A percentile compares a stretch with the other conserved stretches of the same genome.
Evolutionary conservation across 2,113 vertebrate species (phyloP).

Genomic region (Boulengerochromis microlepis): DNA sequence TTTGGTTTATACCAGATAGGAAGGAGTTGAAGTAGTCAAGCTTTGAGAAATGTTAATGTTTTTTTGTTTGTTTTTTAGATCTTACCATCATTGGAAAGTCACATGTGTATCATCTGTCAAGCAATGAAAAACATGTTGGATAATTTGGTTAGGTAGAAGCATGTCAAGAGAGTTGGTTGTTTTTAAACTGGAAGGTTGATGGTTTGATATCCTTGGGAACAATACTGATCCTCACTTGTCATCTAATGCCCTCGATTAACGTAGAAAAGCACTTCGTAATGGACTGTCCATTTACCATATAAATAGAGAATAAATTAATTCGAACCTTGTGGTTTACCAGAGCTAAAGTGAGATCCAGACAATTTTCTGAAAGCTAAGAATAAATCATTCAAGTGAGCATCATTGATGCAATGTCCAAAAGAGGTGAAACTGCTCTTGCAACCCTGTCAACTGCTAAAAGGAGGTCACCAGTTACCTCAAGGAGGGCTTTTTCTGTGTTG

Average conservation of each 20-base stretch:
- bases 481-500: neutral
- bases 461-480: neutral
- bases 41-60: neutral
- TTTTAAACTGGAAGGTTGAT: neutral
- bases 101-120: neutral
- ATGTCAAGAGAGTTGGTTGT: too few species aligned
- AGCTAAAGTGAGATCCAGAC: neutral
- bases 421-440: neutral
- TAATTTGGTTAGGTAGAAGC: neutral
- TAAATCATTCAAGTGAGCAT: neutral
- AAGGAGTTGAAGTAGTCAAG: neutral
- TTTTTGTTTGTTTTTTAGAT: neutral
- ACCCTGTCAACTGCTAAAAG: neutral
- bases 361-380: neutral
- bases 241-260: rapidly evolving
- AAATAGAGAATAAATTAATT: neutral
- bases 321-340: neutral
- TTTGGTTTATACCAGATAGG: neutral
- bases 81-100: neutral
- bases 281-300: neutral
- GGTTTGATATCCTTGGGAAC: neutral
- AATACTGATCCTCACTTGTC: neutral
- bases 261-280: neutral
- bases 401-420: neutral
- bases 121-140: neutral